phyloP scores from a whole-genome alignment of 2,113 vertebrate species.

The Brachyistius frenatus region DNA sequence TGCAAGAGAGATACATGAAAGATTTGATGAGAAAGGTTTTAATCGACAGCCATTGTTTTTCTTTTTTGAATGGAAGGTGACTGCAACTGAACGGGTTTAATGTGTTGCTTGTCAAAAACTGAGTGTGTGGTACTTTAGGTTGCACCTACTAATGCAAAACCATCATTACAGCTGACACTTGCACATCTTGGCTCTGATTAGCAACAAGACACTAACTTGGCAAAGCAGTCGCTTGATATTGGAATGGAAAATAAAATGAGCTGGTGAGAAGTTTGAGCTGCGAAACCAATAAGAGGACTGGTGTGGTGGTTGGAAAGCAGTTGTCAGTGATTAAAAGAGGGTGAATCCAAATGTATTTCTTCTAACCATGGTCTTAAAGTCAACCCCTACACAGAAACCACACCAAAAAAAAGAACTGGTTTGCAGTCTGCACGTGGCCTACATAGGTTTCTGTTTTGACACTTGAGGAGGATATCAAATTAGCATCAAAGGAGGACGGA shows the following conservation, averaged over 20 bases:
- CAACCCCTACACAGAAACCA: slow-evolving; percentile 64
- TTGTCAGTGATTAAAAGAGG: slow-evolving; percentile 17
- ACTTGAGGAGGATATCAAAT: not conserved
- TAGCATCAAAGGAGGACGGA: not conserved
- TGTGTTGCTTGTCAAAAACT: not conserved
- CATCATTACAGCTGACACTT: not conserved
- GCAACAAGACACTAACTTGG: not conserved
- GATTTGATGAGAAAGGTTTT: not conserved
- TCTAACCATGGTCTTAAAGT: slow-evolving; percentile 42
- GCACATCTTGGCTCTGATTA: not conserved
- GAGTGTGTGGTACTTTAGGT: not conserved
- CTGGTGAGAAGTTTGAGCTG: not conserved
- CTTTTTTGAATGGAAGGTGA: not conserved
- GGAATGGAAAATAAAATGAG: slow-evolving; percentile 24
- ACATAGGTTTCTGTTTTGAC: slow-evolving; percentile 41
- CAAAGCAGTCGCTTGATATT: not conserved
- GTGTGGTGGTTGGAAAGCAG: slow-evolving; percentile 57
- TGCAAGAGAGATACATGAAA: slow-evolving; percentile 60
- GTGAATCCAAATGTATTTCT: slow-evolving; percentile 27
- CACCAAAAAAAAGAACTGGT: slow-evolving; percentile 33
- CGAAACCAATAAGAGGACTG: not conserved
- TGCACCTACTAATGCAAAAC: not conserved
- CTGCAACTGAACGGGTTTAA: not conserved
- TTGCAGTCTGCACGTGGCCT: not conserved
- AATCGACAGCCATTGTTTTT: not conserved